These are phyloP conservation scores for Geotrypetes seraphini DNA, from an alignment of 2,797 vertebrate species.

Conservation along the genomic window DNA sequence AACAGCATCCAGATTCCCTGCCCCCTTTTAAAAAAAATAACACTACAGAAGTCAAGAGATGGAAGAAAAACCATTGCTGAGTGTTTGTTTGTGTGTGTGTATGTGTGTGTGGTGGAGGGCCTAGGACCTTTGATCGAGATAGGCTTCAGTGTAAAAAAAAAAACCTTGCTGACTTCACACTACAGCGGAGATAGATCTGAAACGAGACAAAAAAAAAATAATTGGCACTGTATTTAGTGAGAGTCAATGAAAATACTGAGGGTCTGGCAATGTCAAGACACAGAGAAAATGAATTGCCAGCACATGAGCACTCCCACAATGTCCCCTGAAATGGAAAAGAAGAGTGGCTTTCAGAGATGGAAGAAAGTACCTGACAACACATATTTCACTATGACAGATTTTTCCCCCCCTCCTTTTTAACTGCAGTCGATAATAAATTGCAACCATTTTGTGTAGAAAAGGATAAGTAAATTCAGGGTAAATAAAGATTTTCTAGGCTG, in stretches of 20 bases:
- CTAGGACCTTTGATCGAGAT: too few relatives aligned
- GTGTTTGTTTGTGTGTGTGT: too few relatives aligned
- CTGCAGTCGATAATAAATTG: too few relatives aligned
- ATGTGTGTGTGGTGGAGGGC: too few relatives aligned
- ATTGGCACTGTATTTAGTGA: conserved; percentile 40
- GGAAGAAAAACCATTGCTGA: too few relatives aligned
- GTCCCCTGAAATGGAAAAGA: conserved; percentile 12
- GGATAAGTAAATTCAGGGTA: conserved; percentile 31
- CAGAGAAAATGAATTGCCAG: conserved; percentile 32
- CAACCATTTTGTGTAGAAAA: conserved; percentile 22
- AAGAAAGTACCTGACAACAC: not conserved
- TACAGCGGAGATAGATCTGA: conserved; percentile 23
- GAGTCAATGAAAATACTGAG: conserved; percentile 43
- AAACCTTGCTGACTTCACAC: conserved; percentile 41
- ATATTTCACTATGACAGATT: too few relatives aligned
- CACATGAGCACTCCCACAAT: conserved; percentile 24
- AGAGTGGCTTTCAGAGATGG: conserved; percentile 1
- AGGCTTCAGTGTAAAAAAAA: too few relatives aligned
- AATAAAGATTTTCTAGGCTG: too few relatives aligned
- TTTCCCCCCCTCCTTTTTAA: too few relatives aligned
- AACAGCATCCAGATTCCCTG: too few relatives aligned
- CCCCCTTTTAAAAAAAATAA: conserved; percentile 9
- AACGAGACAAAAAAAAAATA: conserved; percentile 46
- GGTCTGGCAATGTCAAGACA: conserved; percentile 33
- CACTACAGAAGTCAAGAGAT: not conserved